These are phyloP conservation scores for Cydia splendana DNA, from an alignment of 1,140 invertebrate genomes.

Conservation along the genomic window DNA sequence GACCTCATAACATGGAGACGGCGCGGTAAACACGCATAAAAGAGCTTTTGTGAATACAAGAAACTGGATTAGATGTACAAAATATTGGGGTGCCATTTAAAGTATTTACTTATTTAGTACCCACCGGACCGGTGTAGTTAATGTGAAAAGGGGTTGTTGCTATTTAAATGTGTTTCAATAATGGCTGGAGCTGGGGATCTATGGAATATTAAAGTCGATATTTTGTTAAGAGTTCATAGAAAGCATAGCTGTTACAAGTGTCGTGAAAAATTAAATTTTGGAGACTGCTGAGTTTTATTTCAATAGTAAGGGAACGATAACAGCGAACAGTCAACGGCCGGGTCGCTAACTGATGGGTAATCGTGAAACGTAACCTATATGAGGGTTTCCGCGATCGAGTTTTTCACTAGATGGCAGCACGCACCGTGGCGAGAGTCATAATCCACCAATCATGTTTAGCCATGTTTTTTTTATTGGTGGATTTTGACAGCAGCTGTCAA, in stretches of 20 bases:
- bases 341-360: no score
- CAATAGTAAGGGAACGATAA: not conserved
- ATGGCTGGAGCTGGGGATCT: not conserved
- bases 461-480: no score
- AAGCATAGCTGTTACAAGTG: not conserved
- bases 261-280: not conserved
- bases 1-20: slow-evolving; percentile 45
- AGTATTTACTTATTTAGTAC: slow-evolving; percentile 29
- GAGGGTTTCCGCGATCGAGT: no score
- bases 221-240: not conserved
- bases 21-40: slow-evolving; percentile 67
- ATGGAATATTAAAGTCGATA: not conserved
- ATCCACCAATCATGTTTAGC: no score
- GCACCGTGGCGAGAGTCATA: no score
- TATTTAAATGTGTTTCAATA: slow-evolving; percentile 21
- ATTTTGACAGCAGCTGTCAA: no score
- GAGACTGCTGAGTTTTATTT: not conserved
- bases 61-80: slow-evolving; percentile 58
- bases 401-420: no score
- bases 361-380: no score
- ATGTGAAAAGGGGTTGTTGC: slow-evolving; percentile 18
- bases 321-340: no score
- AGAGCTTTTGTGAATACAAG: slow-evolving; percentile 46
- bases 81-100: slow-evolving; percentile 49
- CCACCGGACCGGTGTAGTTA: slow-evolving; percentile 1